Evolutionary conservation across 2,888 invertebrate genomes (phyloP), one percentile per base, ranked within the genome.

Genomic region (Tetragonula carbonaria): DNA sequence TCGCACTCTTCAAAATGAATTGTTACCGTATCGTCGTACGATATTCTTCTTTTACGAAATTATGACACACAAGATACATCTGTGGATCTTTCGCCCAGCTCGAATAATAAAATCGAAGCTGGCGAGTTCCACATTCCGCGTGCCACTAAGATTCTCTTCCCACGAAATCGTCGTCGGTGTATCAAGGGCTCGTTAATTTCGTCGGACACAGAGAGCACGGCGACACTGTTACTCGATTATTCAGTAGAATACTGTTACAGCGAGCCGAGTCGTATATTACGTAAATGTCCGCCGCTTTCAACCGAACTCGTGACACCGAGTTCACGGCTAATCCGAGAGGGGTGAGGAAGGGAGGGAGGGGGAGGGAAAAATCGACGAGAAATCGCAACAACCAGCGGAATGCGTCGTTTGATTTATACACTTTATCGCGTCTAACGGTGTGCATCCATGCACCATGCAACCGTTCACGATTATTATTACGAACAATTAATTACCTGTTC

Each of bases 401-500:
- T 72, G 82, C 63, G 23, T 50, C 72, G 28, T 82, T 79, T 82
- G 86, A 86, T 82, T 77, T 76, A 85, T 77, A 57, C 70, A 1
- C 78, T 55, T 82, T 79, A 79, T 79, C 85, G 65, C 21, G 73
- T 63, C 78, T 86, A 86, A 86, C 86, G 86, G 57, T 72, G 51
- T 66, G 74, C 38, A 65, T 79, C 73, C 77, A 45, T 45, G 45
- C 45, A 68, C 51, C 62, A 55, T 8, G 70, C 45, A 59, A 79
- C 81, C 59, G 82, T 66, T 78, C 71, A 50, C 65, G 72, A 33
- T 73, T 80, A 84, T 73, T 80, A 84, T 83, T 83, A 78, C 59
- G 57, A 62, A 83, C 78, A 81, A 86, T 85, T 85, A 85, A 86
- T 78, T 78, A 81, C 76, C 65, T 65, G 68, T 80, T 73, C 73